A percentile compares a stretch with the other conserved stretches of the same genome.
phyloP scores from a whole-genome alignment of 2,113 vertebrate species.

The Lagenorhynchus albirostris region DNA sequence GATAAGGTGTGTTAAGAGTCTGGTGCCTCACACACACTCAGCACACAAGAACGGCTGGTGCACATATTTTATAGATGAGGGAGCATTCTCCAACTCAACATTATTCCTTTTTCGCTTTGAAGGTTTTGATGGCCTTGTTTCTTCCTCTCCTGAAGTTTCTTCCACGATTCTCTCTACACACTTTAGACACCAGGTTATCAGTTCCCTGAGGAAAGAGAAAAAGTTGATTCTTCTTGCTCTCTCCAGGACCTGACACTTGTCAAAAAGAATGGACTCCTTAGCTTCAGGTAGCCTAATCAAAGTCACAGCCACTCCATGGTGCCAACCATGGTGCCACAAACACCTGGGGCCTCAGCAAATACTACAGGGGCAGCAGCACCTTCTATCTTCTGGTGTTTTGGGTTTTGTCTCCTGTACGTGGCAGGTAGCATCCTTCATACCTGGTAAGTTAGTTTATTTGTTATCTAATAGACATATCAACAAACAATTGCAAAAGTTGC shows the following conservation, averaged over 20 bases:
- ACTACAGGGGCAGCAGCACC: neutral
- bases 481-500: neutral
- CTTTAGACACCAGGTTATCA: neutral
- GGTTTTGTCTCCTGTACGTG: neutral
- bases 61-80: neutral
- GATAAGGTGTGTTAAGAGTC: neutral
- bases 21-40: neutral
- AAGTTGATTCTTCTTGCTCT: neutral
- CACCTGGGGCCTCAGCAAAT: neutral
- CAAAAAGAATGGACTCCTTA: neutral
- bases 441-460: neutral
- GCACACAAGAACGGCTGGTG: neutral
- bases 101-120: neutral
- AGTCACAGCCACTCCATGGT: neutral
- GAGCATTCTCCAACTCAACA: neutral
- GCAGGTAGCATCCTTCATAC: neutral
- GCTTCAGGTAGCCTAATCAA: neutral
- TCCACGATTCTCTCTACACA: neutral
- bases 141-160: neutral
- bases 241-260: neutral
- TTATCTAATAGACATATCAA: neutral
- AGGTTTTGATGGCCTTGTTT: neutral
- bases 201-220: neutral
- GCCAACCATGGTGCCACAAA: neutral
- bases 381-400: neutral